A percentile compares a stretch with the other conserved stretches of the same genome.
Evolutionary conservation across 2,888 invertebrate species (phyloP).

Genomic region (Xanthostigma xanthostigma): DNA sequence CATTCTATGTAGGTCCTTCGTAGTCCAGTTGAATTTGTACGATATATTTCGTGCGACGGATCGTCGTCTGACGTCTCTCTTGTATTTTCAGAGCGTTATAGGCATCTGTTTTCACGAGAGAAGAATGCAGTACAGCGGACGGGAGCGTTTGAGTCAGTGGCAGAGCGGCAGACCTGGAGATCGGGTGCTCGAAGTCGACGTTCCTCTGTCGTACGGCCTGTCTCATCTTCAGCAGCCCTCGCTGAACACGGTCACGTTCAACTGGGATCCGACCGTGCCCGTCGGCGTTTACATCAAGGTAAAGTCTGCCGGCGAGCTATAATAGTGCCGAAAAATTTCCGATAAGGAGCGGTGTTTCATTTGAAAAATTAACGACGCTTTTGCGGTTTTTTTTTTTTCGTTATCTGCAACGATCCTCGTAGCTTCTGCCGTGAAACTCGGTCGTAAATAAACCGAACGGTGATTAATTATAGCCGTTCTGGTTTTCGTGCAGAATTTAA

Average conservation of each 20-base stretch:
- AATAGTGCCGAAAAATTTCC: too few species aligned
- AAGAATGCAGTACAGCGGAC: slow-evolving; percentile 86
- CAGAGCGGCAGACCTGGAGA: slow-evolving; percentile 79
- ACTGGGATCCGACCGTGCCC: slow-evolving; percentile 94
- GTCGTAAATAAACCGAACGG: background rate
- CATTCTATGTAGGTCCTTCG: too few species aligned
- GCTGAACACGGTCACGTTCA: slow-evolving; percentile 72
- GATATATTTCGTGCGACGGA: too few species aligned
- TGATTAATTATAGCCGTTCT: background rate
- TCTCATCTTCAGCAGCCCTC: slow-evolving; percentile 65
- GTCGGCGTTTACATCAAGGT: slow-evolving; percentile 91
- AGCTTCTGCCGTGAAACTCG: too few species aligned
- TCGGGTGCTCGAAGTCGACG: slow-evolving; percentile 81
- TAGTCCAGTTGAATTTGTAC: too few species aligned
- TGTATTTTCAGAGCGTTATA: slow-evolving; percentile 55
- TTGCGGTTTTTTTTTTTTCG: too few species aligned
- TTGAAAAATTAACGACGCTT: too few species aligned
- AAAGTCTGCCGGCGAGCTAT: slow-evolving; percentile 8
- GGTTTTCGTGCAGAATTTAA: background rate
- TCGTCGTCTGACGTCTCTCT: background rate
- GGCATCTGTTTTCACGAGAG: slow-evolving; percentile 93
- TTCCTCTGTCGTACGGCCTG: slow-evolving; percentile 86
- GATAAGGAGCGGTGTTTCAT: background rate
- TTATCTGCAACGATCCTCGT: too few species aligned
- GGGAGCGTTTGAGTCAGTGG: slow-evolving; percentile 88